A percentile compares a stretch with the other conserved stretches of the same genome.
phyloP scores from a whole-genome alignment of 1,140 invertebrate genomes.

The Marisa cornuarietis region DNA sequence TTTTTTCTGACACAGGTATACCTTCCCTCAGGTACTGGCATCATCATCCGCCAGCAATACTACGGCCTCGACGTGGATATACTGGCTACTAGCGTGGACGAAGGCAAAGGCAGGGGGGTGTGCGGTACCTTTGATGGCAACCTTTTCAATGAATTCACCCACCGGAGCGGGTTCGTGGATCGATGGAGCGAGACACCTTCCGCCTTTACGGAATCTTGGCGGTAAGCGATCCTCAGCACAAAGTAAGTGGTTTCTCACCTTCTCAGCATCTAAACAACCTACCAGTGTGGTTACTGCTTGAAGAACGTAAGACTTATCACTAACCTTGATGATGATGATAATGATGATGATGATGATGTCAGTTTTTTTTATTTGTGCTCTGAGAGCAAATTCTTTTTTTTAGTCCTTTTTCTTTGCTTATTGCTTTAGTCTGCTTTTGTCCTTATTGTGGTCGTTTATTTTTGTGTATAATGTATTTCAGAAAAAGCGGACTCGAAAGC shows the following conservation, averaged over 20 bases:
- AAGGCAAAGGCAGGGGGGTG: constrained; percentile 10
- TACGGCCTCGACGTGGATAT: constrained; percentile 10
- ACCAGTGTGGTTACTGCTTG: no score
- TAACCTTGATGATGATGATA: no score
- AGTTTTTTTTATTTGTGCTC: no score
- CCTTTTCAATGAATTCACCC: constrained; percentile 19
- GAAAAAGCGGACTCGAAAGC: background rate
- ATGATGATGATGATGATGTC: no score
- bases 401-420: no score
- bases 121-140: constrained; percentile 28
- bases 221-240: constrained; percentile 9
- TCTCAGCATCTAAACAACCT: no score
- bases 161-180: constrained; percentile 13
- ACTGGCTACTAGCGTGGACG: constrained; percentile 2
- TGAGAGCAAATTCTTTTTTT: no score
- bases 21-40: constrained; percentile 23
- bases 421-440: no score
- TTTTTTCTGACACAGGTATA: background rate
- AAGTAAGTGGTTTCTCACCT: no score
- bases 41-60: constrained; percentile 1
- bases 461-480: background rate
- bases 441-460: no score
- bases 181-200: background rate
- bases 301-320: no score
- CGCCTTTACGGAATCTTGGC: constrained; percentile 23